Evolutionary conservation across 2,797 vertebrate species (phyloP).

Genomic region (Eulemur coronatus): DNA sequence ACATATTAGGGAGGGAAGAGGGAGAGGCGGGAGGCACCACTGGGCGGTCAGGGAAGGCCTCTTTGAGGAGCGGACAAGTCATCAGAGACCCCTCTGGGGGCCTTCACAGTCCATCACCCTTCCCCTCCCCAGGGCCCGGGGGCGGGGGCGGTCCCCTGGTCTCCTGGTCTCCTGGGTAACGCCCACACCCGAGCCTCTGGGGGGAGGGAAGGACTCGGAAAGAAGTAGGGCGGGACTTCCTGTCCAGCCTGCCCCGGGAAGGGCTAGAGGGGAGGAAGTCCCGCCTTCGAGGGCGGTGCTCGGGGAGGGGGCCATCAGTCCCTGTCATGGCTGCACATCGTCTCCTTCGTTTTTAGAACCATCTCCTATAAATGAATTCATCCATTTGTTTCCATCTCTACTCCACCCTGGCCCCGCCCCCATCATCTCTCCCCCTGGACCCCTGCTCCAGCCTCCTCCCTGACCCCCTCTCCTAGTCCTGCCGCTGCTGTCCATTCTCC

Average conservation of each 20-base stretch:
- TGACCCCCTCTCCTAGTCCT: background rate
- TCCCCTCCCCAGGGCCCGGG: background rate
- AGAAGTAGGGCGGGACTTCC: background rate
- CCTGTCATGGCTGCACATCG: background rate
- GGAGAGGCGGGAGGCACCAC: accelerated
- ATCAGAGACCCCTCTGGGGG: background rate
- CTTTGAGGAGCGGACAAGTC: background rate
- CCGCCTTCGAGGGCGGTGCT: too few relatives aligned
- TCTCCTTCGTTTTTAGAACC: accelerated
- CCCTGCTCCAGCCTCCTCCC: background rate
- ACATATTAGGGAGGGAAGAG: background rate
- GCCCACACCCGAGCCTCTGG: background rate
- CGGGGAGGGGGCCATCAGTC: too few relatives aligned
- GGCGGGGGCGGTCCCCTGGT: background rate
- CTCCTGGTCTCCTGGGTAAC: background rate
- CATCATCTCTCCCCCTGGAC: background rate
- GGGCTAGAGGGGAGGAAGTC: background rate
- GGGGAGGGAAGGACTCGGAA: background rate
- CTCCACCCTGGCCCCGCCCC: background rate
- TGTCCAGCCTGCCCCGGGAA: background rate
- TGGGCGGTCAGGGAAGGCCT: background rate
- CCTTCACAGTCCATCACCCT: background rate
- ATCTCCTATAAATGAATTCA: background rate
- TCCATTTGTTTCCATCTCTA: background rate
- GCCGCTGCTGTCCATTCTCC: background rate